A percentile compares a stretch with the other conserved stretches of the same genome.
Conservation (phyloP, 1,140 invertebrate species). For the Bursaphelenchus mucronatus region DNA sequence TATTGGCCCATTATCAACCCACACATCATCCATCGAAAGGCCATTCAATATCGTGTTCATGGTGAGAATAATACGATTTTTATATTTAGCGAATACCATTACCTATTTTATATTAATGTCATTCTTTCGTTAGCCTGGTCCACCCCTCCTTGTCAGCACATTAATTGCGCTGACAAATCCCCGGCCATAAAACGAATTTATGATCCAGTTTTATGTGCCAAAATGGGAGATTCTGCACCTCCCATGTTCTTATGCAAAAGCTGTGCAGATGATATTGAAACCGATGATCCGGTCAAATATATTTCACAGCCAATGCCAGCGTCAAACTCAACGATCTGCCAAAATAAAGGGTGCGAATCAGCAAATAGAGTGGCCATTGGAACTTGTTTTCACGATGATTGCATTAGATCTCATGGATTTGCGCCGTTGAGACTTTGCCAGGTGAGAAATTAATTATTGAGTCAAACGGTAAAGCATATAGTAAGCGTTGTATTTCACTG, state of each 20-base stretch:
- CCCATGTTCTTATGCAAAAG: constrained; percentile 91
- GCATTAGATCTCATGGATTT: constrained; percentile 88
- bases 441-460: constrained; percentile 58
- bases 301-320: constrained; percentile 86
- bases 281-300: constrained; percentile 68
- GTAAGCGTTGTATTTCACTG: background rate
- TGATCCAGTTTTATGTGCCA: constrained; percentile 65
- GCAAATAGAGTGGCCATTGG: constrained; percentile 86
- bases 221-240: constrained; percentile 77
- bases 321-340: constrained; percentile 86
- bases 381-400: constrained; percentile 93
- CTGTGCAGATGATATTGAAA: constrained; percentile 82
- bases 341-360: constrained; percentile 93
- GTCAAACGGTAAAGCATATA: background rate
- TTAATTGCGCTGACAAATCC: constrained; percentile 35
- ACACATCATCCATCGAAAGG: constrained; percentile 81
- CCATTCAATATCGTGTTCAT: constrained; percentile 80
- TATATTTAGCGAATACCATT: constrained; percentile 17
- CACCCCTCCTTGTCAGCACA: constrained; percentile 45
- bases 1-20: constrained; percentile 99
- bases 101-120: background rate
- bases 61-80: background rate
- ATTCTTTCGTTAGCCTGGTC: constrained; percentile 45
- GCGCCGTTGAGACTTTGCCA: constrained; percentile 87
- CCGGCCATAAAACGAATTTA: constrained; percentile 64